Evolutionary conservation across 2,888 invertebrate species (phyloP), one percentile per base, ranked within the genome.

Genomic region (Mesorhabditis spiculigera): DNA sequence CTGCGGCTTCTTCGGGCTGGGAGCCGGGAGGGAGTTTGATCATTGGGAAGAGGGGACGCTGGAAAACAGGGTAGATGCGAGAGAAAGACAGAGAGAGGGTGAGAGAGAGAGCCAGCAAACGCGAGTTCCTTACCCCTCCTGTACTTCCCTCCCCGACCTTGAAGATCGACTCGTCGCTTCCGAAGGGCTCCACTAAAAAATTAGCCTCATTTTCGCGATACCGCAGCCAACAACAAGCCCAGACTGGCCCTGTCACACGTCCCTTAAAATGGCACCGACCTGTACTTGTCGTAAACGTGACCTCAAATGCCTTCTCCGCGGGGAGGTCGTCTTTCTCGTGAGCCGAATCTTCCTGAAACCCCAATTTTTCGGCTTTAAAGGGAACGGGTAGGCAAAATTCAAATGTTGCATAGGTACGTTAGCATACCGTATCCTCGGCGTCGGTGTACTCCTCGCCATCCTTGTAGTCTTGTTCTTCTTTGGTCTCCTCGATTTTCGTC

Each of bases 401-500:
- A n/a, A n/a, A n/a, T n/a, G n/a, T n/a, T n/a, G n/a, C n/a, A n/a
- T n/a, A n/a, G n/a, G n/a, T n/a, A n/a, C n/a, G n/a, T n/a, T n/a
- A n/a, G n/a, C n/a, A 28, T 28, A 28, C 28, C 28, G 28, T 50
- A 50, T 50, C 58, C n/a, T 50, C 58, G 8, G 10, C 10, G n/a
- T 50, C n/a, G 10, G 58, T n/a, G 8, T 10, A 50, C 8, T 50
- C 58, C n/a, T 50, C n/a, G 58, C n/a, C 8, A 3, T 50, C 58
- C 8, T 50, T 50, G 3, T 50, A 10, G 58, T 50, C n/a, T 50
- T 28, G 28, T 28, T 28, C 28, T 28, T n/a, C 58, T n/a, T 50
- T n/a, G n/a, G 10, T 50, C n/a, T 50, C 58, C 58, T 50, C 58
- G 58, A 50, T 50, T 50, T 50, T 50, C 58, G 58, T 50, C 58